Base-by-base conservation (phyloP, 2,113 vertebrate genomes). In the Calidris pygmaea region DNA sequence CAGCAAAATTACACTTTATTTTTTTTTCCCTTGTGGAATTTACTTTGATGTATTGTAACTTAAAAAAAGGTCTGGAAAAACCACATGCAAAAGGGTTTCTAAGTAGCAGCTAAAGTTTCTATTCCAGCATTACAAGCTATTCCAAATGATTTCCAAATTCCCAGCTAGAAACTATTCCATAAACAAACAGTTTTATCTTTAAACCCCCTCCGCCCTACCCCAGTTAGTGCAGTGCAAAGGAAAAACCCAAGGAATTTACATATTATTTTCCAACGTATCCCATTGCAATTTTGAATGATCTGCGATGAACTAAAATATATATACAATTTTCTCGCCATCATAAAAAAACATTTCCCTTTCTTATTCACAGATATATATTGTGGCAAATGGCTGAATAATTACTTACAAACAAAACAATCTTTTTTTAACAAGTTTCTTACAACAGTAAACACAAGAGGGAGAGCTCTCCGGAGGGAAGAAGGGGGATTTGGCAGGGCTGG, bases 21-120 rank as follows among this genome's bases (percentile, higher is more conserved):
- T 62, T 39, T 39, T 39, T 62, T 90, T 74, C 68, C 39, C 10
- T 50, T 47, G 80, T 96, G 97, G 97, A 94, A 90, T 90, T 89
- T 96, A 81, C 27, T 97, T 95, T 72, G 71, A 97, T 93, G 96
- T 97, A 97, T 89, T 87, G 98, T 98, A 97, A 98, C 98, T 97
- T 96, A 97, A 47, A 47, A 47, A 98, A 98, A 95, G 97, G 96
- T 93, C 97, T 98, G 97, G 97, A 87, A 98, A 96, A 98, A 98
- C 97, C 91, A 98, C 99, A 98, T 98, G 98, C 98, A 98, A 76
- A 96, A 95, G 97, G 97, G 97, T 97, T 97, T 97, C 98, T 97
- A 98, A 96, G 96, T 98, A 98, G 97, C 95, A 96, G 98, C 97
- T 96, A 85, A 94, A 93, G 73, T 50, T 96, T 89, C 94, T 74